Conservation (phyloP, 2,888 invertebrate species). For the Erynnis tages region DNA sequence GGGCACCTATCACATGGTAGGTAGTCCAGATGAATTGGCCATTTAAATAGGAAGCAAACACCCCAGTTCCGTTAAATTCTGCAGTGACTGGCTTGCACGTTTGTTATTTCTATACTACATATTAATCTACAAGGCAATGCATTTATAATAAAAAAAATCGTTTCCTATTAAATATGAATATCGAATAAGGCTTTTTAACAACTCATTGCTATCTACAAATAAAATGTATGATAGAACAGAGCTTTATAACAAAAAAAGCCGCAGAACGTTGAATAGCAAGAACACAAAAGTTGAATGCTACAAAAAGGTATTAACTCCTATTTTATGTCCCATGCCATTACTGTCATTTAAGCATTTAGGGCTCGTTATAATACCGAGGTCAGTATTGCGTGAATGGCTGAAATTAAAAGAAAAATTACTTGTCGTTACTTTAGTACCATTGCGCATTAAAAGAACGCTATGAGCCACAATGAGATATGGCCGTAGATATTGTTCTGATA, state of each 20-base stretch:
- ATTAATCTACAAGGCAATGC: too few species aligned
- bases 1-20: too few species aligned
- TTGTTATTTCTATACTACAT: too few species aligned
- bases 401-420: conserved; percentile 27
- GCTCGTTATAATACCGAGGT: conserved; percentile 27
- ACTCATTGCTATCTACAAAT: too few species aligned
- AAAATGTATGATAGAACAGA: too few species aligned
- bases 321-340: conserved; percentile 25
- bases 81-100: too few species aligned
- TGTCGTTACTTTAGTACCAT: conserved; percentile 22
- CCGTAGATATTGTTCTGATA: conserved; percentile 25
- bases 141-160: too few species aligned
- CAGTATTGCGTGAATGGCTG: conserved; percentile 26
- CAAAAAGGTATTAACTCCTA: conserved; percentile 6
- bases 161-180: too few species aligned
- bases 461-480: conserved; percentile 21
- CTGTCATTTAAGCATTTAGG: conserved; percentile 26
- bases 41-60: too few species aligned
- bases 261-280: not conserved
- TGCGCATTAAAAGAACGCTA: conserved; percentile 19
- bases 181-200: too few species aligned
- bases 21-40: too few species aligned
- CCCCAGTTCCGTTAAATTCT: too few species aligned
- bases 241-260: not conserved
- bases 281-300: conserved; percentile 1